phyloP scores from a whole-genome alignment of 2,888 invertebrate genomes.

The Gari tellinella region DNA sequence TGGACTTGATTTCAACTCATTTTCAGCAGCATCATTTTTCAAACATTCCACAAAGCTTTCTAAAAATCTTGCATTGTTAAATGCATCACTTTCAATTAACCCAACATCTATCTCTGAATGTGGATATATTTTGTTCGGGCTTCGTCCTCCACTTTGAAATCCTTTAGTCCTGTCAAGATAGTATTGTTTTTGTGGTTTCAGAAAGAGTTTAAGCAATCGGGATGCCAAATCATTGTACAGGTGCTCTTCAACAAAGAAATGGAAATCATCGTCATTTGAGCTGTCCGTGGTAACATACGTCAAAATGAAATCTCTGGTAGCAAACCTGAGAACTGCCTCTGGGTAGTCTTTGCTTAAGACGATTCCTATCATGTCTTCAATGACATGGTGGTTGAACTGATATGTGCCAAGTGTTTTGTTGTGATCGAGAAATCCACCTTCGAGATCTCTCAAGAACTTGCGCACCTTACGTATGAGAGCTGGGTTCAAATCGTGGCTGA shows the following conservation, averaged over 20 bases:
- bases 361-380: conserved; percentile 43
- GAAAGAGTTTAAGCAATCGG: no score
- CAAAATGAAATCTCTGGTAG: conserved; percentile 27
- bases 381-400: conserved; percentile 34
- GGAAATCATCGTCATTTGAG: no score
- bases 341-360: conserved; percentile 34
- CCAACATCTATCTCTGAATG: conserved; percentile 10
- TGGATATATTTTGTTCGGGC: conserved; percentile 2
- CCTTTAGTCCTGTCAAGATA: no score
- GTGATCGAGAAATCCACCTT: conserved; percentile 25
- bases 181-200: no score
- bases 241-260: conserved; percentile 12
- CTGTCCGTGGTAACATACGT: conserved; percentile 24
- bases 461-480: conserved; percentile 9
- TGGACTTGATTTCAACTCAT: background rate
- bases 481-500: conserved; percentile 20
- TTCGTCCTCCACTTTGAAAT: conserved; percentile 4
- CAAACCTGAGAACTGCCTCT: conserved; percentile 23
- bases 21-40: background rate
- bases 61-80: conserved; percentile 9
- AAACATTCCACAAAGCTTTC: conserved; percentile 10
- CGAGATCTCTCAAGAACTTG: conserved; percentile 29
- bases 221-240: background rate
- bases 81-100: conserved; percentile 13
- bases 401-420: conserved; percentile 13